These are phyloP conservation scores for Caenorhabditis sp. DNA, from an alignment of 2,888 invertebrate species.

Conservation along the genomic window DNA sequence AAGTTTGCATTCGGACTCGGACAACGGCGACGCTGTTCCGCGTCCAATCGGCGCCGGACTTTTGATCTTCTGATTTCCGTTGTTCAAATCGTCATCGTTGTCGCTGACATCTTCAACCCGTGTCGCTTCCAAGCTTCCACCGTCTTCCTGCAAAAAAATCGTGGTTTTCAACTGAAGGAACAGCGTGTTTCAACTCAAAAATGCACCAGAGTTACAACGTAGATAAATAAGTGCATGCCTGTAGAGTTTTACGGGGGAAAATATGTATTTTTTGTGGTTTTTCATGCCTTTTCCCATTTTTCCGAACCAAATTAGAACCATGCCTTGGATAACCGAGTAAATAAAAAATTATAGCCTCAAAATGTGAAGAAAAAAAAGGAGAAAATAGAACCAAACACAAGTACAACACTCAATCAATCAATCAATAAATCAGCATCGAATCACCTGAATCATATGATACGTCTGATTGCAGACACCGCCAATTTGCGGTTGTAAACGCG, in stretches of 20 bases:
- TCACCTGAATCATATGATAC: conserved; percentile 48
- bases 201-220: not conserved
- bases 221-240: not conserved
- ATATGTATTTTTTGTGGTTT: too few species aligned
- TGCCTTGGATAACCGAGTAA: too few species aligned
- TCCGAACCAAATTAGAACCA: too few species aligned
- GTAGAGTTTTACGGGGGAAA: not conserved
- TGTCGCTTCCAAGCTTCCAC: conserved; percentile 21
- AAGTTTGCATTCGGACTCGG: conserved; percentile 11
- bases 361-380: not conserved
- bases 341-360: too few species aligned
- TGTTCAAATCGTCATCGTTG: conserved; percentile 16
- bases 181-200: not conserved
- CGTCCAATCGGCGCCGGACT: conserved; percentile 44
- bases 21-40: conserved; percentile 16
- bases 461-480: conserved; percentile 44
- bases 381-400: not conserved
- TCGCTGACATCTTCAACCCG: conserved; percentile 42
- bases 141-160: conserved; percentile 28
- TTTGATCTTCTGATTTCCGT: conserved; percentile 33
- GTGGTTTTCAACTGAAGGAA: not conserved
- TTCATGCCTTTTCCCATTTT: too few species aligned
- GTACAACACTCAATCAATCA: not conserved
- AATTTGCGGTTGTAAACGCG: conserved; percentile 22
- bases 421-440: conserved; percentile 7